Conservation (phyloP, 2,113 vertebrate genomes). For the Penelope pileata region DNA sequence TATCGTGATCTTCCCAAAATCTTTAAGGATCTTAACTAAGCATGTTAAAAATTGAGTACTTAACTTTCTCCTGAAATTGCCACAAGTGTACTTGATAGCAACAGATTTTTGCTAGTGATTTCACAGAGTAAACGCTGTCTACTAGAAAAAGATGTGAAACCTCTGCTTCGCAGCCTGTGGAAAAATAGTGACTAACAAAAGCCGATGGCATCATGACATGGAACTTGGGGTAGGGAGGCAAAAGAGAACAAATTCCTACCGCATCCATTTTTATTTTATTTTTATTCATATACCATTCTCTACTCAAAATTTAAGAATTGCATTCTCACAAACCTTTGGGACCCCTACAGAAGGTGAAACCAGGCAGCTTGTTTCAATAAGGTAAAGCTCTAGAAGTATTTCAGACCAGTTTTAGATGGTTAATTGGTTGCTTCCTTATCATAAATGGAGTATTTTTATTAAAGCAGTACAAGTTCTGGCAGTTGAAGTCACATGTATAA, state of each 20-base stretch:
- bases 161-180: not conserved
- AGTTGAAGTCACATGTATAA: not conserved
- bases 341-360: not conserved
- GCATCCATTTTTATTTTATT: not conserved
- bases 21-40: not conserved
- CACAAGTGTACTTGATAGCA: not conserved
- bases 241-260: not conserved
- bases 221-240: not conserved
- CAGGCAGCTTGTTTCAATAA: not conserved
- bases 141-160: not conserved
- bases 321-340: not conserved
- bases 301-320: not conserved
- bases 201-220: not conserved
- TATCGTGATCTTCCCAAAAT: not conserved
- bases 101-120: not conserved
- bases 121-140: not conserved
- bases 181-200: not conserved
- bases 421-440: not conserved
- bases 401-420: not conserved
- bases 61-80: not conserved
- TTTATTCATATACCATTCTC: not conserved
- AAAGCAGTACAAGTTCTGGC: constrained; percentile 38
- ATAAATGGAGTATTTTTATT: not conserved
- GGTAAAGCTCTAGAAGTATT: not conserved
- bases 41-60: not conserved